Conservation (phyloP, 2,797 vertebrate species). For the Vespertilio murinus region DNA sequence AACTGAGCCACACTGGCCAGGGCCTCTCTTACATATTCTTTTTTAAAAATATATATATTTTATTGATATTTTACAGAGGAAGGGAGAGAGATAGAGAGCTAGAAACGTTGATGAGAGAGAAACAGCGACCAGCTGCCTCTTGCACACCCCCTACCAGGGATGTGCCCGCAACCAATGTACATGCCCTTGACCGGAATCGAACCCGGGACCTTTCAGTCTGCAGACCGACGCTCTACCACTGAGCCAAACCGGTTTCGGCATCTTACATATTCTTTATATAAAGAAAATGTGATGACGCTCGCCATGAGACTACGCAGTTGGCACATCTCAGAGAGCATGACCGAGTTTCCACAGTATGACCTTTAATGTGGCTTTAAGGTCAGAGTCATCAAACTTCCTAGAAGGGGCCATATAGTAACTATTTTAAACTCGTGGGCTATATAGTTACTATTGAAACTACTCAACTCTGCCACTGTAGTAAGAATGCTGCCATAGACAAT, state of each 20-base stretch:
- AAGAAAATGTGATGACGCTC: slow-evolving; percentile 29
- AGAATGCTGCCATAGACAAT: neutral
- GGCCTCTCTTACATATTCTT: neutral
- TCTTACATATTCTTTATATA: neutral
- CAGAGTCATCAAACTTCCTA: neutral
- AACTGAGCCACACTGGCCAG: neutral
- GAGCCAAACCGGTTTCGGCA: too few relatives aligned
- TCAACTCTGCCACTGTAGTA: neutral
- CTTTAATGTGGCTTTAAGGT: neutral
- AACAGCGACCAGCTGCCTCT: too few relatives aligned
- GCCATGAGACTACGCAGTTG: neutral
- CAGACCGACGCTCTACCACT: too few relatives aligned
- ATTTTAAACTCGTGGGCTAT: neutral
- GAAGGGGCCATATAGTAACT: neutral
- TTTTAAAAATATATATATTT: too few relatives aligned
- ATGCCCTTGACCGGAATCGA: too few relatives aligned
- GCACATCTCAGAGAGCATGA: neutral
- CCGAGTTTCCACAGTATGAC: neutral
- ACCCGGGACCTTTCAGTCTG: too few relatives aligned
- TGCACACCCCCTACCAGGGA: too few relatives aligned
- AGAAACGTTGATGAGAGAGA: too few relatives aligned
- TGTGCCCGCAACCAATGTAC: too few relatives aligned
- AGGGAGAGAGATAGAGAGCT: too few relatives aligned
- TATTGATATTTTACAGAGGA: too few relatives aligned
- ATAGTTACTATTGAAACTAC: neutral